Conservation (phyloP, 2,113 vertebrate genomes). For the Ardeotis arabs region DNA sequence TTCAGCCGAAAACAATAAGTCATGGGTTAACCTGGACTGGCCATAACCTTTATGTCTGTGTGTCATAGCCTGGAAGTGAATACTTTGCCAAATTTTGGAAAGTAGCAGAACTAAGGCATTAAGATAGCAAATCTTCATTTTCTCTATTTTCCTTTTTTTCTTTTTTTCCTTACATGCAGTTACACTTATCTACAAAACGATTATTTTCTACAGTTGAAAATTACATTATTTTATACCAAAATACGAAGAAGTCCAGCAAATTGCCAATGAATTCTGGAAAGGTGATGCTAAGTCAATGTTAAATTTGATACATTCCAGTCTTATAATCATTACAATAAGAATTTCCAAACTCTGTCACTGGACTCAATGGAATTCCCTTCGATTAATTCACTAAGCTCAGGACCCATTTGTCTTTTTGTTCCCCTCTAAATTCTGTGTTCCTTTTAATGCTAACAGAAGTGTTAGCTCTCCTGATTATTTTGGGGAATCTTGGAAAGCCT, state of each 20-base stretch:
- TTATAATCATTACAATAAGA: background rate
- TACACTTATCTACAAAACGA: background rate
- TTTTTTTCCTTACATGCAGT: background rate
- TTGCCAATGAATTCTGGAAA: background rate
- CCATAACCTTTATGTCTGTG: fast-evolving
- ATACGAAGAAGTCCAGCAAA: background rate
- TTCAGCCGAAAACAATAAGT: background rate
- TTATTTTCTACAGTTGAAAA: background rate
- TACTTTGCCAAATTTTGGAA: background rate
- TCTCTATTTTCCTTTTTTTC: background rate
- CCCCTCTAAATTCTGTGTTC: background rate
- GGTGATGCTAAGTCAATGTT: background rate
- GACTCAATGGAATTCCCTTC: background rate
- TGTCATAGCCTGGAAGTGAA: fast-evolving
- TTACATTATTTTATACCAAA: background rate
- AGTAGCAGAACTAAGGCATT: background rate
- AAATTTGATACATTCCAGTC: background rate
- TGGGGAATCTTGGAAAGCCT: background rate
- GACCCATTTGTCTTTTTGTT: background rate
- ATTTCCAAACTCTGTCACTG: background rate
- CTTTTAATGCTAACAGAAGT: background rate
- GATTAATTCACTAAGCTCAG: background rate
- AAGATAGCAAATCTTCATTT: background rate
- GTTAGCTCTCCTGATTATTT: background rate
- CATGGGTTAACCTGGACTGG: fast-evolving